Evolutionary conservation across 1,140 invertebrate species (phyloP), one percentile per base, ranked within the genome.

Genomic region (Globodera rostochiensis): DNA sequence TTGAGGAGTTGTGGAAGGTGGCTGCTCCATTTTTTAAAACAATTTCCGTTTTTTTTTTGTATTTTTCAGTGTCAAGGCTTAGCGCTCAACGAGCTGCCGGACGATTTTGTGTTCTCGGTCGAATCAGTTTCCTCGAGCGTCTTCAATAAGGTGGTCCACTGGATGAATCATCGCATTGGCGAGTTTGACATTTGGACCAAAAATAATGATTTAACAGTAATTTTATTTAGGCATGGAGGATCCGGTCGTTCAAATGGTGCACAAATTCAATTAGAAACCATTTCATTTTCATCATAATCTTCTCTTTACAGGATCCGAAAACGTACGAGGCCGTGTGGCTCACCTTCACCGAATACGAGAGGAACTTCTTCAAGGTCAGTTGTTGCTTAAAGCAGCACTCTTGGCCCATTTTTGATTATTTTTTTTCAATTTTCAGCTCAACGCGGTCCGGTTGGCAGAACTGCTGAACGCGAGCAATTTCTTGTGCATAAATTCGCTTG

Each of bases 341-440:
- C 49, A 70, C 45, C 6, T 25, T 84, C 21, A 82, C 19, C n/a
- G 80, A 81, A 6, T 81, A 80, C 47, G 6, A 81, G 64, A 81
- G 75, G n/a, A 71, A 36, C 25, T 81, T 81, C 64, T 49, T 81
- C 79, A 49, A 83, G 7, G 80, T 81, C 49, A 47, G 79, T 64
- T 64, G 57, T 53, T 53, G 7, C 11, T 13, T 53, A 9, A 11
- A 6, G 15, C 19, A 15, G 57, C 19, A 64, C 11, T 15, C 19
- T 15, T 19, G 5, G 57, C 19, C 13, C 13, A 19, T 64, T 64
- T 64, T 5, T 15, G 15, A 11, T 19, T 19, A 4, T 64, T 60
- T 25, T 25, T 25, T 25, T 36, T 36, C 36, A 36, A 36, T 36
- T 36, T 64, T 13, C 57, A 64, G 57, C 5, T 64, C 57, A 13